Evolutionary conservation across 2,113 vertebrate species (phyloP).

Genomic region (Lichenostomus cassidix): DNA sequence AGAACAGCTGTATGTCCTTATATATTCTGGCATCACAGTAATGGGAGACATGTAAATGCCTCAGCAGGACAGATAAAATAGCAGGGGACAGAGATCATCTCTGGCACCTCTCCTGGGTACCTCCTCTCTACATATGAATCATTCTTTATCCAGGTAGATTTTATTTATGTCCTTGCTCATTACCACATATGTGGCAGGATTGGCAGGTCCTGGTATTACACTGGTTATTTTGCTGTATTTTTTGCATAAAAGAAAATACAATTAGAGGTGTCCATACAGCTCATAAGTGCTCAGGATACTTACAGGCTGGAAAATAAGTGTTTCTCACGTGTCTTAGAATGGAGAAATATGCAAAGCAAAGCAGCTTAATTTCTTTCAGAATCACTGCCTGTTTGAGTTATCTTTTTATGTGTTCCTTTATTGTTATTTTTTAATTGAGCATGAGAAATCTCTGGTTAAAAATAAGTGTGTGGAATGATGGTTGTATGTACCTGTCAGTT

Average conservation of each 20-base stretch:
- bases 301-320: background rate
- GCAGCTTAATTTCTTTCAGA: background rate
- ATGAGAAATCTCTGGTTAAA: background rate
- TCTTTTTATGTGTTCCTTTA: background rate
- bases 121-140: background rate
- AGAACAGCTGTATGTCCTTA: background rate
- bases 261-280: background rate
- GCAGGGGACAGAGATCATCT: background rate
- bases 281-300: background rate
- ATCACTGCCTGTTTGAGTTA: background rate
- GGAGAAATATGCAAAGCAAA: background rate
- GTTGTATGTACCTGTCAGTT: background rate
- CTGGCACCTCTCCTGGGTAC: background rate
- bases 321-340: background rate
- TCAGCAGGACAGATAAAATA: slow-evolving; percentile 34
- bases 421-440: background rate
- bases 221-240: background rate
- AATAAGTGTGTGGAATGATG: background rate
- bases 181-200: background rate
- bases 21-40: background rate
- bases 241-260: background rate
- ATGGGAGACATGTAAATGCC: background rate
- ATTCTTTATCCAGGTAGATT: background rate
- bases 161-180: background rate
- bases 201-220: background rate